Evolutionary conservation across 2,888 invertebrate species (phyloP), one percentile per base, ranked within the genome.

Genomic region (Scelioninae gen. 1): DNA sequence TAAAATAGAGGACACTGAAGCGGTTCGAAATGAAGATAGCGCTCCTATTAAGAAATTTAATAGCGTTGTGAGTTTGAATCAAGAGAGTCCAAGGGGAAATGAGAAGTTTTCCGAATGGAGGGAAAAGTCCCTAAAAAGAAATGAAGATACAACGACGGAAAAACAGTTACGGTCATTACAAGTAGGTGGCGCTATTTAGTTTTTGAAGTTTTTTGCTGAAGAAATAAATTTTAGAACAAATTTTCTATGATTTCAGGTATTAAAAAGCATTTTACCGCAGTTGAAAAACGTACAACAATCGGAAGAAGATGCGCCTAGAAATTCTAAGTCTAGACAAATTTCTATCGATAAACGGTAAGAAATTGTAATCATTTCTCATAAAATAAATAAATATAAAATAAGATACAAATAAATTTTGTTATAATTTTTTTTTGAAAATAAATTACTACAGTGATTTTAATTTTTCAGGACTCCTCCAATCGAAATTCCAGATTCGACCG

Each of bases 241-340:
- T n/a, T n/a, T n/a, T n/a, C n/a, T n/a, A n/a, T n/a, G 23, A 4
- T 23, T 84, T 0, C 58, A 72, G 92, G 90, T 92, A 71, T 86
- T 92, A 40, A 92, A 91, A 82, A 91, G 89, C 88, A 92, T 92
- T 90, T 90, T 92, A 56, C 91, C 92, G 84, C 91, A 90, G 86
- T 88, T 92, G 88, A 91, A 91, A 77, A 89, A 85, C 62, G 85
- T 87, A 83, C 91, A 91, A 90, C 88, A 85, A 85, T 79, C 89
- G 87, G 90, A 90, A 74, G 89, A 90, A 87, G 87, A 88, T 88
- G 87, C 84, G 23, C 34, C 68, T 29, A 83, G 63, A 66, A 71
- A 45, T 43, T 1, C 60, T 10, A 82, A 69, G 65, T 15, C 40
- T 0, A 56, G 74, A 38, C 75, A 76, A 74, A 38, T 81, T 40